phyloP scores from a whole-genome alignment of 2,888 invertebrate genomes.

The Chaetogeoica ovagalla region DNA sequence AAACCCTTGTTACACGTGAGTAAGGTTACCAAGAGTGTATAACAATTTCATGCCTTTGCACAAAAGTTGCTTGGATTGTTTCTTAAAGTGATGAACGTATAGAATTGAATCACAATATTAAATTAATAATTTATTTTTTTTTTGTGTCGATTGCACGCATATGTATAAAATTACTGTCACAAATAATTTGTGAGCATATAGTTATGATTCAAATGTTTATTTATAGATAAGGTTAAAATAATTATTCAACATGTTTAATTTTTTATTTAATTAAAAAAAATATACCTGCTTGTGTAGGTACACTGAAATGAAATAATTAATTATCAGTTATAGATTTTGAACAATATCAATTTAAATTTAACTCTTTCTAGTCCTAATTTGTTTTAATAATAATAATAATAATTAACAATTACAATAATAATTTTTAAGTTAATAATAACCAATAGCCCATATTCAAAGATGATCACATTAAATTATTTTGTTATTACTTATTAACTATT shows the following conservation, averaged over 20 bases:
- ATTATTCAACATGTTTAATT: neutral
- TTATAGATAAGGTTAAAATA: neutral
- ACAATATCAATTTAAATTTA: neutral
- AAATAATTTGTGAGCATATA: neutral
- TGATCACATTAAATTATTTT: neutral
- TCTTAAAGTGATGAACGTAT: neutral
- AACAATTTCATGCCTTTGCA: no score
- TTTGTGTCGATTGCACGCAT: neutral
- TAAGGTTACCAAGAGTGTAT: no score
- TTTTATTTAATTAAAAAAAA: conserved; percentile 3
- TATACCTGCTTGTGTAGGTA: neutral
- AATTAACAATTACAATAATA: no score
- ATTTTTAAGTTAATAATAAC: neutral
- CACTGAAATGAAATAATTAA: neutral
- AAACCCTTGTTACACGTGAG: no score
- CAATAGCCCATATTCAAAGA: neutral
- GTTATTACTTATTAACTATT: neutral
- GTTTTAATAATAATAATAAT: neutral
- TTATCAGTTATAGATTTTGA: neutral
- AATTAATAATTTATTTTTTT: neutral
- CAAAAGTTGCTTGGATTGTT: no score
- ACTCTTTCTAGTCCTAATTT: conserved; percentile 16
- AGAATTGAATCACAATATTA: neutral
- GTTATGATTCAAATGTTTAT: neutral
- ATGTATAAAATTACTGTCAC: neutral